Evolutionary conservation across 2,888 invertebrate genomes (phyloP).

Genomic region (Tinea pellionella): DNA sequence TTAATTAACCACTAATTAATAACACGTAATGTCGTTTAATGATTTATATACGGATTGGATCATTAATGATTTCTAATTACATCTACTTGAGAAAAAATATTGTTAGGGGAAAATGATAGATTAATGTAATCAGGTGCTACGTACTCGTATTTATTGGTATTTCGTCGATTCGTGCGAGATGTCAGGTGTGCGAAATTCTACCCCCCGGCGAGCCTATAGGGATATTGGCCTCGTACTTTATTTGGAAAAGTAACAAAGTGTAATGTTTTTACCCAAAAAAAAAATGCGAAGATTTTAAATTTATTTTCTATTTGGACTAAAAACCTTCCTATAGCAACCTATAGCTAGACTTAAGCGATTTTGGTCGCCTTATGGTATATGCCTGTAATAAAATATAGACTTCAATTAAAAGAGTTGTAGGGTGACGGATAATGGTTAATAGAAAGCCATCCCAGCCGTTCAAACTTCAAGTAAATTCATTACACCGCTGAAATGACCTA

Average conservation of each 20-base stretch:
- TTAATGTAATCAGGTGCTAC: constrained; percentile 1
- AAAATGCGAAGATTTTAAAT: not conserved
- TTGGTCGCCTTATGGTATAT: no score
- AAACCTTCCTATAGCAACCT: no score
- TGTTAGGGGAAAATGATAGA: not conserved
- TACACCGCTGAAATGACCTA: no score
- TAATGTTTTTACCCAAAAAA: not conserved
- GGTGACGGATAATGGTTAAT: no score
- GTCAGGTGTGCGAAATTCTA: not conserved
- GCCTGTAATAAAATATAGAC: no score
- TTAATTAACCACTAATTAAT: no score
- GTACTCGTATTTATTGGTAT: not conserved
- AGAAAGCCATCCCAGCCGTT: no score
- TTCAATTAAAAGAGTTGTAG: no score
- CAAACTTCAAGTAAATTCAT: no score
- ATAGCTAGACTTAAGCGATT: no score
- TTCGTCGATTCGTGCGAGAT: not conserved
- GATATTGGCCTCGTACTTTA: not conserved
- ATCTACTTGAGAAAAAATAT: not conserved
- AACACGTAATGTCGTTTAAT: no score
- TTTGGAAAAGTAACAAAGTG: not conserved
- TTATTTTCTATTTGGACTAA: no score
- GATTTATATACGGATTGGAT: not conserved
- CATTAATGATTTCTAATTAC: not conserved
- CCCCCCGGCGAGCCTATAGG: not conserved